Evolutionary conservation across 92 coral and sea anemone genomes (phyloP).

Genomic region (Umimayanthus chanpuru): DNA sequence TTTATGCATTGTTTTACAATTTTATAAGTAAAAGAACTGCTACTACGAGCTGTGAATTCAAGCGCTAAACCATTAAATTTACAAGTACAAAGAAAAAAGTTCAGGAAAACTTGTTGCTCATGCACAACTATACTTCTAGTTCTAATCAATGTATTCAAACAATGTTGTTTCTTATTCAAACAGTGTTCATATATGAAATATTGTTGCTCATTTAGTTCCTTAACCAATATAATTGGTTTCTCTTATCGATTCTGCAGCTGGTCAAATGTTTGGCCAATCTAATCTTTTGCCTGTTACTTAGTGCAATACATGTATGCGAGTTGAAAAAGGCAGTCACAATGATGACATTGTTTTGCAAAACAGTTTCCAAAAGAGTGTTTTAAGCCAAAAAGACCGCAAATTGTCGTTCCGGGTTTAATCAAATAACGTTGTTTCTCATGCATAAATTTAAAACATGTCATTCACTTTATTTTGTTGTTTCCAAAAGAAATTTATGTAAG

Average conservation of each 20-base stretch:
- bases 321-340: not conserved
- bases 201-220: not conserved
- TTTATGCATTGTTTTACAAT: too few relatives aligned
- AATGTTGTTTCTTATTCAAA: not conserved
- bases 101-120: not conserved
- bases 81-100: too few relatives aligned
- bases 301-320: not conserved
- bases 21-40: not conserved
- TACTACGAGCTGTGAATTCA: not conserved
- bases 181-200: not conserved
- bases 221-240: not conserved
- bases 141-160: too few relatives aligned
- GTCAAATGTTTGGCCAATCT: not conserved
- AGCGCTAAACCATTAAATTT: not conserved
- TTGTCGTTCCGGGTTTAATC: not conserved
- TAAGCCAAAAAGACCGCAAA: not conserved
- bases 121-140: not conserved
- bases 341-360: not conserved
- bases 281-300: not conserved
- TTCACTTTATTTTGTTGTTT: too few relatives aligned
- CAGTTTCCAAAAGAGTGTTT: not conserved
- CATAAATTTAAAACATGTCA: not conserved
- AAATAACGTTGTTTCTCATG: not conserved
- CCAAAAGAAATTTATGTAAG: not conserved
- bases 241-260: not conserved